Conservation (phyloP, 2,888 invertebrate species). For the Epinotia bilunana region DNA sequence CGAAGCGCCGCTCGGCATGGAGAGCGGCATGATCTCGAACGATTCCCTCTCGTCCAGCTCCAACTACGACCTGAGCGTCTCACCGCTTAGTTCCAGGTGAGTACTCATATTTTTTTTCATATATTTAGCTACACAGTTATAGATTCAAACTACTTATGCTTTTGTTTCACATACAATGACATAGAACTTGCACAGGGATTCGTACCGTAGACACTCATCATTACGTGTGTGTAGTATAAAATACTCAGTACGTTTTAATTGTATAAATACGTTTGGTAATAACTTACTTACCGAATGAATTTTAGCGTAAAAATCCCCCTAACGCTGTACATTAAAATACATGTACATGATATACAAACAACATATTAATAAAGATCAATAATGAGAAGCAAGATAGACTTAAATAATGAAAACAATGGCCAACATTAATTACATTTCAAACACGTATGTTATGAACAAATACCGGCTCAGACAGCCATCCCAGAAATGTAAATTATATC, state of each 20-base stretch:
- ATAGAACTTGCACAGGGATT: not conserved
- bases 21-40: constrained; percentile 92
- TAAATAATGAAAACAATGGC: too few relatives aligned
- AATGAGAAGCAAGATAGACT: not conserved
- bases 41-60: constrained; percentile 94
- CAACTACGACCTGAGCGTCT: constrained; percentile 93
- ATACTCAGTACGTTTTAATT: too few relatives aligned
- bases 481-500: not conserved
- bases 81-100: constrained; percentile 95
- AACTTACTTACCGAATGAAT: too few relatives aligned
- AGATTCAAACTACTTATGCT: not conserved
- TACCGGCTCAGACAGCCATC: not conserved
- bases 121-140: not conserved
- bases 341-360: not conserved
- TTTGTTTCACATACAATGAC: not conserved
- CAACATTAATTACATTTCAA: not conserved
- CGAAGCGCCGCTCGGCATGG: constrained; percentile 92
- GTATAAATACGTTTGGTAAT: too few relatives aligned
- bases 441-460: not conserved
- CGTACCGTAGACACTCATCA: not conserved
- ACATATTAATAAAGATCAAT: not conserved
- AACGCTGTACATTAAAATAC: not conserved
- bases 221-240: too few relatives aligned
- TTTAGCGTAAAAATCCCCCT: too few relatives aligned
- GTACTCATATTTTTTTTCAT: constrained; percentile 46